phyloP scores from a whole-genome alignment of 2,797 vertebrate genomes.

The Atherinosoma microstoma region DNA sequence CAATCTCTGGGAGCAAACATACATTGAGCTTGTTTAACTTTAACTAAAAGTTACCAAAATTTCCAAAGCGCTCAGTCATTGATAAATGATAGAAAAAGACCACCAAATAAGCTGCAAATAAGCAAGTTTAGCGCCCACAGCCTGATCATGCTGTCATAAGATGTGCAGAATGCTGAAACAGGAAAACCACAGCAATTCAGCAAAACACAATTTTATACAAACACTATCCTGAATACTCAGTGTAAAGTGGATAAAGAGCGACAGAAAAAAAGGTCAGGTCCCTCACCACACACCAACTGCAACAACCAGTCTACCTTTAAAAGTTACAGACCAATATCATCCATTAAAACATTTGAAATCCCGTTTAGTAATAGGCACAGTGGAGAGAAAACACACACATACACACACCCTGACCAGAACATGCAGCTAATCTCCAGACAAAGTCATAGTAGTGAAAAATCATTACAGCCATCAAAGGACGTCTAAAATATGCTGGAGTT shows the following conservation, averaged over 20 bases:
- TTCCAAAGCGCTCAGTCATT: too few species aligned
- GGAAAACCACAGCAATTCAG: background rate
- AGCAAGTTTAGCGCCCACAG: background rate
- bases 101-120: too few species aligned
- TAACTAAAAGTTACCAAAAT: too few species aligned
- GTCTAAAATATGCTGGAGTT: too few species aligned
- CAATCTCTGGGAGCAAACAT: too few species aligned
- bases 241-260: slow-evolving; percentile 1
- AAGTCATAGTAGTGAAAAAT: background rate
- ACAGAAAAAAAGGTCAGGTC: background rate
- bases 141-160: background rate
- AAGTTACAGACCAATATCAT: background rate
- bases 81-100: too few species aligned
- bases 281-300: background rate
- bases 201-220: background rate
- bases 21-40: background rate
- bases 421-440: background rate
- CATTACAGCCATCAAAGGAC: background rate
- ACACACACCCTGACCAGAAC: background rate
- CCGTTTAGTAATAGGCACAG: background rate
- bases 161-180: background rate
- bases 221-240: background rate
- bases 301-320: background rate
- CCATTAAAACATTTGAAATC: background rate
- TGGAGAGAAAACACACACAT: background rate